These are phyloP conservation scores for Helogale parvula DNA, from an alignment of 2,113 vertebrate species.

Conservation along the genomic window DNA sequence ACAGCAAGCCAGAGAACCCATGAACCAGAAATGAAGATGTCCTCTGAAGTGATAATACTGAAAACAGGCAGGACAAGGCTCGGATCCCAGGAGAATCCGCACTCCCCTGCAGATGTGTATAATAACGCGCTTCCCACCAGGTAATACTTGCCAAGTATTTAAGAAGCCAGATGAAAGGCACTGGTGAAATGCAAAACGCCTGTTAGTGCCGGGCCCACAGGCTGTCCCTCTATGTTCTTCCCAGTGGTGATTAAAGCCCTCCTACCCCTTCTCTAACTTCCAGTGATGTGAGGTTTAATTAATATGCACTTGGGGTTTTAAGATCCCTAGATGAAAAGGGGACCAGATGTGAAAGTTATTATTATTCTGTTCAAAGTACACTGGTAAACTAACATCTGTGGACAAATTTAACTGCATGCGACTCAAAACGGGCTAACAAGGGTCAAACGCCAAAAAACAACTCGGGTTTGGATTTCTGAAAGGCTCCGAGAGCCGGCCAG, in stretches of 20 bases:
- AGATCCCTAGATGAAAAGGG: conserved; percentile 67
- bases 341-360: conserved; percentile 62
- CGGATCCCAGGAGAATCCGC: fast-evolving
- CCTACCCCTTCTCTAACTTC: conserved; percentile 45
- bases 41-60: neutral
- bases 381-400: conserved; percentile 35
- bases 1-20: neutral
- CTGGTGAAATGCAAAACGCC: neutral
- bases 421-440: neutral
- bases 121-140: neutral
- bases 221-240: neutral
- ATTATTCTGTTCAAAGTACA: conserved; percentile 70
- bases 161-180: conserved; percentile 44
- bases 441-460: neutral
- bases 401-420: neutral
- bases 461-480: neutral
- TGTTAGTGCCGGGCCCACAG: neutral
- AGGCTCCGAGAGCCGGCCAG: neutral
- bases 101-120: neutral
- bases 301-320: conserved; percentile 51
- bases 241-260: conserved; percentile 53
- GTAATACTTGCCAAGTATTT: neutral
- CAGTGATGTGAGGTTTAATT: conserved; percentile 57
- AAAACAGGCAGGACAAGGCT: neutral
- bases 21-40: neutral